Evolutionary conservation across 1,140 invertebrate genomes (phyloP).

Genomic region (Paralvinella palmiformis): DNA sequence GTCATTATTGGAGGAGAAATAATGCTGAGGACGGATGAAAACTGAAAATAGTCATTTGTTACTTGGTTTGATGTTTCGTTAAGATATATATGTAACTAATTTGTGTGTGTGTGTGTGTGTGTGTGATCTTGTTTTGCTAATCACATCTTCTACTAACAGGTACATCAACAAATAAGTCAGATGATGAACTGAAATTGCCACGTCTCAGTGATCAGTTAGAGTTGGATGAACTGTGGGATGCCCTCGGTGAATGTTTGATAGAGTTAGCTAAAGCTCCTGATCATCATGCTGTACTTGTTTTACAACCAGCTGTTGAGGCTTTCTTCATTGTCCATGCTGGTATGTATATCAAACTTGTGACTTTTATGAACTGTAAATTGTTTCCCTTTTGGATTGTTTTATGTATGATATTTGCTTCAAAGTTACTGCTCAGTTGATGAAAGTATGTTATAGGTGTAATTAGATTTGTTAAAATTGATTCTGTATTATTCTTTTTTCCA

Average conservation of each 20-base stretch:
- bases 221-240: conserved; percentile 66
- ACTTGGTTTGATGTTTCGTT: too few relatives aligned
- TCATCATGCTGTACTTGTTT: conserved; percentile 84
- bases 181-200: conserved; percentile 46
- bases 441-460: not conserved
- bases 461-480: too few relatives aligned
- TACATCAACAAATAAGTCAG: not conserved
- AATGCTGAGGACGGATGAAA: too few relatives aligned
- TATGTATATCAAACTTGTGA: too few relatives aligned
- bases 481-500: conserved; percentile 15
- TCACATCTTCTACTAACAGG: too few relatives aligned
- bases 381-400: not conserved
- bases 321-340: conserved; percentile 82
- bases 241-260: conserved; percentile 72
- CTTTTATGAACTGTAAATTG: not conserved
- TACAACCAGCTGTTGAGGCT: conserved; percentile 86
- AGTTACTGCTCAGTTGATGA: too few relatives aligned
- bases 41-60: too few relatives aligned
- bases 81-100: too few relatives aligned
- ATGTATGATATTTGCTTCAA: too few relatives aligned
- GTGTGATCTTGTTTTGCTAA: too few relatives aligned
- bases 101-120: too few relatives aligned
- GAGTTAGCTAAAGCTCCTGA: conserved; percentile 83
- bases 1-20: too few relatives aligned
- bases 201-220: conserved; percentile 66